Evolutionary conservation across 2,888 invertebrate species (phyloP), one percentile per base, ranked within the genome.

Genomic region (Cremastobaeus sp.): DNA sequence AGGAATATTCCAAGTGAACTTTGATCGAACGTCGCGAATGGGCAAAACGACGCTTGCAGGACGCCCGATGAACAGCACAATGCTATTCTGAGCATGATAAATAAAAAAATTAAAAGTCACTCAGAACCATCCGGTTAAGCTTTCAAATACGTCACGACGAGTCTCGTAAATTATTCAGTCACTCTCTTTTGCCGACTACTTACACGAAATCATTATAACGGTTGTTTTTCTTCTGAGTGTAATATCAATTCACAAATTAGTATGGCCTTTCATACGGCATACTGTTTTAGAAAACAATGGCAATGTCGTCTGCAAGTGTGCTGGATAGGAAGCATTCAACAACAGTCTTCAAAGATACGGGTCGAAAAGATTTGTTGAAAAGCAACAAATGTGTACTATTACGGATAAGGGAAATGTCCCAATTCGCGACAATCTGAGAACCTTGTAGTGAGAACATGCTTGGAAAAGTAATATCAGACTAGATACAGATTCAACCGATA

Each of bases 1-100:
- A 76, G 81, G 81, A 81, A 82, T 81, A 81, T 82, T 82, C 82
- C 82, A 60, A 45, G 76, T 77, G 80, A 82, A 81, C 81, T 80
- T 82, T 77, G 77, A 78, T 75, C 78, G 74, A 37, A 32, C 66
- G 52, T 57, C 59, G 64, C 69, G 74, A 72, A 76, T 77, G 72
- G 70, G 69, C 77, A 52, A 77, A 74, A 71, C 71, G 65, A 54
- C 62, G 68, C 66, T 77, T 59, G 59, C 59, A 71, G 64, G 71
- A 65, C 64, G 59, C 54, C 17, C 47, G 59, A 55, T 50, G 55
- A 50, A 52, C 37, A 68, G 57, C 35, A 28, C 57, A 47, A 48
- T 74, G 64, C 80, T 79, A 80, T 79, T 80, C 75, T 78, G 71
- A 75, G 65, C 62, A 47, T 54, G 62, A 74, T 78, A 78, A 81